Base-by-base conservation (phyloP, 92 coral and sea anemone species). In the Porites evermanni region DNA sequence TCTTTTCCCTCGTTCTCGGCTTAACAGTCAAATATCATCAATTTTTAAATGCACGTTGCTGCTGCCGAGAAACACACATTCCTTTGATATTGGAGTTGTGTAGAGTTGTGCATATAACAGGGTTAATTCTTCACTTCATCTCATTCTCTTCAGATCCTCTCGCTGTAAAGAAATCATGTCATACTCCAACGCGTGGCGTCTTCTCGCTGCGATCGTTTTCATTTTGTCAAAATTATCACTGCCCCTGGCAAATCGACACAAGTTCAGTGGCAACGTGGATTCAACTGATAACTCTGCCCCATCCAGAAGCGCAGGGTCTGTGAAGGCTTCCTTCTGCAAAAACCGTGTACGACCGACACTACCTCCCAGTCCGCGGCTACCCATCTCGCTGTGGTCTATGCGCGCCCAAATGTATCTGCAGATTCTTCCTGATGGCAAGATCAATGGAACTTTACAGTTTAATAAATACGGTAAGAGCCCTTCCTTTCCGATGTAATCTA, bases 391-490 rank as follows among this genome's bases (percentile, higher is more conserved):
- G 51, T 85, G 61, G 56, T 85, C 82, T 23, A 54, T 50, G n/a
- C 83, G 88, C 2, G 79, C 82, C 2, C 8, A 20, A 53, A 85
- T 85, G 88, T 26, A 17, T 77, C 8, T 85, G 71, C 88, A 85
- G 83, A 85, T 85, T 14, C 19, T 78, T 1, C 77, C 75, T 6
- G 84, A 77, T 14, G 88, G 88, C 58, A 78, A 63, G 17, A 70
- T 83, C 0, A 83, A 83, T 29, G 80, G 87, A 1, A 73, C 87
- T 21, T 13, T 72, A 17, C 3, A 13, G 11, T 3, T 1, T 0
- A 12, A 51, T 53, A 17, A 61, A 14, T 64, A 83, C 29, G 73
- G 80, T 83, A 83, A 83, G 73, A 32, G 29, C 32, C 12, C 11
- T 13, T 13, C 0, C 74, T 10, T 38, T 61, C 11, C 29, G 54